These are phyloP conservation scores for Hyphantria cunea DNA, from an alignment of 1,140 invertebrate genomes.

Conservation along the genomic window DNA sequence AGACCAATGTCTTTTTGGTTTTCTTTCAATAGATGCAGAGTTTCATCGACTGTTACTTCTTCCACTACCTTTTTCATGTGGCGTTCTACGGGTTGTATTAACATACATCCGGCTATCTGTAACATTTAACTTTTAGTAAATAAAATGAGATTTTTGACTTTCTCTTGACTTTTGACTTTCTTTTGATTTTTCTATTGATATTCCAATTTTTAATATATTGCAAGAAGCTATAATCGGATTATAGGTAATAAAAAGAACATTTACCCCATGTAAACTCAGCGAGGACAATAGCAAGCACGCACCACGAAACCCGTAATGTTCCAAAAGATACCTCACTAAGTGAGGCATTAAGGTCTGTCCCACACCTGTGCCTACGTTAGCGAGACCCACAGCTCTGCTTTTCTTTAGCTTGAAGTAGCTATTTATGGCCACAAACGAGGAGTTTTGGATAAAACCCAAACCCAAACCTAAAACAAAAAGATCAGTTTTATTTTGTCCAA, in stretches of 20 bases:
- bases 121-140: constrained; percentile 28
- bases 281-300: constrained; percentile 84
- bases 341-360: constrained; percentile 89
- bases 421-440: constrained; percentile 87
- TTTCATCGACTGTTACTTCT: constrained; percentile 61
- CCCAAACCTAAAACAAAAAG: constrained; percentile 83
- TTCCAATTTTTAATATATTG: too few species aligned
- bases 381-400: constrained; percentile 86
- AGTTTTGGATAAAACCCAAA: constrained; percentile 84
- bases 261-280: constrained; percentile 84
- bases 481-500: background rate
- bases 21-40: constrained; percentile 53
- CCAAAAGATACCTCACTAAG: constrained; percentile 83
- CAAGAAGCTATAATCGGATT: too few species aligned
- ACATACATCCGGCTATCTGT: constrained; percentile 69
- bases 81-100: constrained; percentile 82
- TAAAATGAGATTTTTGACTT: too few species aligned
- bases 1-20: constrained; percentile 54
- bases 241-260: constrained; percentile 30
- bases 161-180: too few species aligned
- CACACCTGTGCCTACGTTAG: constrained; percentile 87
- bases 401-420: constrained; percentile 87
- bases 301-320: constrained; percentile 82
- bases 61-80: constrained; percentile 75
- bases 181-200: too few species aligned